Evolutionary conservation across 1,140 invertebrate species (phyloP), one percentile per base, ranked within the genome.

Genomic region (Pseudomyrmex gracilis): DNA sequence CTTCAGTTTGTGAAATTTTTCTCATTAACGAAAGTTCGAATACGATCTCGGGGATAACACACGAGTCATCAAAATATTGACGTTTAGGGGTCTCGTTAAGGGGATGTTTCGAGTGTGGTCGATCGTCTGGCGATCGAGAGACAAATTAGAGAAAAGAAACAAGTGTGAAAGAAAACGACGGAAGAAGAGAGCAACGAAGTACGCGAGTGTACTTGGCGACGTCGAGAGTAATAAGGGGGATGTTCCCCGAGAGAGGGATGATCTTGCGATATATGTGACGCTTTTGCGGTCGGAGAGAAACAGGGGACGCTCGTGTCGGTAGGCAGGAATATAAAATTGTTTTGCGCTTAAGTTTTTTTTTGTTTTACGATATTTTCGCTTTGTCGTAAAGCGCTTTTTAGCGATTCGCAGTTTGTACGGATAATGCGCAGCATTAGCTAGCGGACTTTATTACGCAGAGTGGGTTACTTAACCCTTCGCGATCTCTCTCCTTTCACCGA

Each of bases 191-290:
- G 45, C 8, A 60, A 13, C 13, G n/a, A 22, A 68, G 51, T 57
- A 24, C 4, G 34, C 61, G 47, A 24, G 55, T 73, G 43, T 20
- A 73, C 34, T 57, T 34, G 49, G 34, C 51, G 51, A 57, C 64
- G 34, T 55, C 63, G 53, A 17, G 43, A 64, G 51, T 70, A 78
- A 78, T 78, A 78, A 78, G 76, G 76, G 51, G 76, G 76, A 45
- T 53, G 67, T 78, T 78, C 64, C 43, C 76, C 5, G 34, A 34
- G 34, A 47, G 34, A 22, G 51, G 66, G 76, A 58, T 20, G 64
- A 78, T 17, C 63, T 68, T 70, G 64, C 34, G 13, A 5, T 45
- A 5, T 45, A 68, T 43, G 17, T 67, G n/a, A 47, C 47, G 24
- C 43, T 63, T 49, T 8, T 66, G 34, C 20, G 1, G 17, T n/a